Percentiles rank a stretch among this genome's conserved stretches.
These are phyloP conservation scores for Ischnura elegans DNA, from an alignment of 2,888 invertebrate species.

Conservation along the genomic window DNA sequence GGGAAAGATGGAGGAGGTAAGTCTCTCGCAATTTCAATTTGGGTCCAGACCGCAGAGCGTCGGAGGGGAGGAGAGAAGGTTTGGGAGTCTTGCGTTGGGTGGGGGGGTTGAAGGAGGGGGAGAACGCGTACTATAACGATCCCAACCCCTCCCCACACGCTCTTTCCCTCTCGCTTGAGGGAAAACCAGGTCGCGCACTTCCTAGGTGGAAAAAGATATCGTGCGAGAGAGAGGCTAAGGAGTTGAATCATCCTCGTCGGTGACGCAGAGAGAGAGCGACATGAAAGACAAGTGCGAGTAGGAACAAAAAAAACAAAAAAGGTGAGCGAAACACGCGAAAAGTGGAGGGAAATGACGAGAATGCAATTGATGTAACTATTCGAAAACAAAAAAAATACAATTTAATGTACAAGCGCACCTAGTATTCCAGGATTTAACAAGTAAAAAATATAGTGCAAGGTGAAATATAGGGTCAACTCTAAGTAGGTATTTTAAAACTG, in stretches of 20 bases:
- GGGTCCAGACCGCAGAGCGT: conserved; percentile 56
- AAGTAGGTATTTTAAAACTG: too few relatives aligned
- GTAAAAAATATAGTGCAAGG: too few relatives aligned
- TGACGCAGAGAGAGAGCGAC: background rate
- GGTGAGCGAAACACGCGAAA: too few relatives aligned
- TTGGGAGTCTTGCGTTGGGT: too few relatives aligned
- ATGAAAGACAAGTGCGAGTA: background rate
- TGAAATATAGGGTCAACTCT: too few relatives aligned
- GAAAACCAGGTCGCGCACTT: conserved; percentile 65
- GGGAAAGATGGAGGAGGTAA: background rate
- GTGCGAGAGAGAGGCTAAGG: conserved; percentile 46
- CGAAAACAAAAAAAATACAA: too few relatives aligned
- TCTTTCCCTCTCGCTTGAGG: conserved; percentile 28
- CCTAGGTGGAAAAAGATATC: conserved; percentile 61
- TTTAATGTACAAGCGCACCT: too few relatives aligned
- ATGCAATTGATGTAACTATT: too few relatives aligned
- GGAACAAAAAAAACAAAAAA: background rate
- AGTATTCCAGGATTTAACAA: too few relatives aligned
- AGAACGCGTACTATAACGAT: background rate
- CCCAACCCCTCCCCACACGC: background rate
- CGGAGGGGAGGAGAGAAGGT: background rate
- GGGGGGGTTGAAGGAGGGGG: too few relatives aligned
- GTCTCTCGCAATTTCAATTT: conserved; percentile 65
- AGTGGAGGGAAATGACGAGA: background rate
- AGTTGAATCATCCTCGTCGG: background rate